phyloP scores from a whole-genome alignment of 1,140 invertebrate genomes.

The Mactra quadrangularis region DNA sequence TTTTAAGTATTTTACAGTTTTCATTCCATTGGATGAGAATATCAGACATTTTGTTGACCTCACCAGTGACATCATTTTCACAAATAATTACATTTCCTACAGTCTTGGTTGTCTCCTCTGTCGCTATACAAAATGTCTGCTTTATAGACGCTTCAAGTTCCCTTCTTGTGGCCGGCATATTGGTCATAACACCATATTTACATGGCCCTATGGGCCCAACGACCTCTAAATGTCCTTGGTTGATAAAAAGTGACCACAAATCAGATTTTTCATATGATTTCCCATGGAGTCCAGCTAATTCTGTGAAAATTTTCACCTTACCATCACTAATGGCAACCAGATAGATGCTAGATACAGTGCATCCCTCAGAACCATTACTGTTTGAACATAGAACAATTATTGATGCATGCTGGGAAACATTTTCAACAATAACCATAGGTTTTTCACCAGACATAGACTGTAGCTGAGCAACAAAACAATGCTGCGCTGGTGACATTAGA shows the following conservation, averaged over 20 bases:
- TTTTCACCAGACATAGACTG: constrained; percentile 61
- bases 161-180: constrained; percentile 37
- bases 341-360: constrained; percentile 67
- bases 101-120: constrained; percentile 55
- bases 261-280: constrained; percentile 56
- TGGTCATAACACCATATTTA: constrained; percentile 68
- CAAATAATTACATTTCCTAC: constrained; percentile 58
- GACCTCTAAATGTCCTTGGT: constrained; percentile 42
- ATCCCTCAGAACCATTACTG: constrained; percentile 68
- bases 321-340: constrained; percentile 39
- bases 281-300: constrained; percentile 49
- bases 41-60: constrained; percentile 54
- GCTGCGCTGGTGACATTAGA: background rate
- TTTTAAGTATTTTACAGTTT: too few species aligned
- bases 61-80: constrained; percentile 56
- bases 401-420: constrained; percentile 39
- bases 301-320: background rate
- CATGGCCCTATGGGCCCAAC: constrained; percentile 70
- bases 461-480: constrained; percentile 27
- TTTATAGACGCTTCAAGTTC: constrained; percentile 1
- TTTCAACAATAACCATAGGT: constrained; percentile 39
- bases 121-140: constrained; percentile 62
- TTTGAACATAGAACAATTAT: constrained; percentile 72
- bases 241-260: constrained; percentile 66
- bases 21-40: constrained; percentile 66